These are phyloP conservation scores for Phodopus roborovskii DNA, from an alignment of 2,113 vertebrate species.

Conservation along the genomic window DNA sequence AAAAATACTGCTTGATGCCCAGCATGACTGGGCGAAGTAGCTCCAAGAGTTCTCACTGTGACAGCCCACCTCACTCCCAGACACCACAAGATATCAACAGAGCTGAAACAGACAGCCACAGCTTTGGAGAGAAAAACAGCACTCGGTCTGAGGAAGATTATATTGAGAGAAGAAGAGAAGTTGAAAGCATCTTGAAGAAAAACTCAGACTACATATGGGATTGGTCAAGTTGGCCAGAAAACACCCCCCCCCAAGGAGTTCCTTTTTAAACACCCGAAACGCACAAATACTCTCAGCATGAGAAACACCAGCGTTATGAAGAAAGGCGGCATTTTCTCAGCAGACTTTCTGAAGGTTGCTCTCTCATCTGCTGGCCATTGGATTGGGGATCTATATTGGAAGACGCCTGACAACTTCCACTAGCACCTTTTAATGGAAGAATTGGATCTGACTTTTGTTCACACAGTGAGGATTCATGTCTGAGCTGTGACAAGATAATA, in stretches of 20 bases:
- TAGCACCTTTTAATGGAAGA: slow-evolving; percentile 86
- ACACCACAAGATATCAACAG: slow-evolving; percentile 92
- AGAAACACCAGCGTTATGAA: slow-evolving; percentile 95
- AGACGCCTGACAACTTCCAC: slow-evolving; percentile 92
- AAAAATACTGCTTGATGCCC: slow-evolving; percentile 95
- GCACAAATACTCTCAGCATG: slow-evolving; percentile 92
- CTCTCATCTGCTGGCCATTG: slow-evolving; percentile 95
- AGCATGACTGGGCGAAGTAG: slow-evolving; percentile 95
- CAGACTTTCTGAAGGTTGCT: slow-evolving; percentile 95
- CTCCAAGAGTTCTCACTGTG: slow-evolving; percentile 95
- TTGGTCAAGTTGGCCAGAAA: slow-evolving; percentile 96
- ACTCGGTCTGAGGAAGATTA: slow-evolving; percentile 97
- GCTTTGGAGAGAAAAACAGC: slow-evolving; percentile 92
- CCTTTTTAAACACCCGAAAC: slow-evolving; percentile 92
- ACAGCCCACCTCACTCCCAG: slow-evolving; percentile 94
- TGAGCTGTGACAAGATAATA: background rate
- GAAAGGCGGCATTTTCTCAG: slow-evolving; percentile 95
- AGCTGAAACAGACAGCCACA: slow-evolving; percentile 88
- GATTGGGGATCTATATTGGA: slow-evolving; percentile 95
- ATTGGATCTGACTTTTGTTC: accelerated
- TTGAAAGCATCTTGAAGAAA: slow-evolving; percentile 92
- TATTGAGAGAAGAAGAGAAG: slow-evolving; percentile 92
- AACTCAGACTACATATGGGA: slow-evolving; percentile 98
- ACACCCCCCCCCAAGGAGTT: slow-evolving; percentile 94
- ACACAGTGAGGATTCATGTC: accelerated